These are phyloP conservation scores for Alviniconcha marisindica DNA, from an alignment of 1,140 invertebrate species.

Conservation along the genomic window DNA sequence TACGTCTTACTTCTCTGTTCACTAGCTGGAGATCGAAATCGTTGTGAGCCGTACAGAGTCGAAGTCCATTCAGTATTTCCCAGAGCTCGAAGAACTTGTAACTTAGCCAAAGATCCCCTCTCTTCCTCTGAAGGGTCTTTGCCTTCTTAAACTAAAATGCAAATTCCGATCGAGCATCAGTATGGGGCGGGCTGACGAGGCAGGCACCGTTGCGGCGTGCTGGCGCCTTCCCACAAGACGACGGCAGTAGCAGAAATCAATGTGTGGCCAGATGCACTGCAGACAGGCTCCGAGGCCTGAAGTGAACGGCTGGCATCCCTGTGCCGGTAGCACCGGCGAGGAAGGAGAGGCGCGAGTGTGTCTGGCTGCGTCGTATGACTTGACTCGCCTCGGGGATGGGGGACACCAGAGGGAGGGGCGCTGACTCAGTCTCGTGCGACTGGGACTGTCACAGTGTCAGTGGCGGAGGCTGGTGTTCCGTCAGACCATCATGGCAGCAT, in stretches of 20 bases:
- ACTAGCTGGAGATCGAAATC: too few species aligned
- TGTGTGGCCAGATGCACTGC: slow-evolving; percentile 3
- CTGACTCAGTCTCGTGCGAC: not conserved
- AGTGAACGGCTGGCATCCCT: not conserved
- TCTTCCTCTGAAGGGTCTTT: too few species aligned
- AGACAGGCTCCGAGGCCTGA: not conserved
- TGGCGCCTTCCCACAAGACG: not conserved
- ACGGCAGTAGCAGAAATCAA: slow-evolving; percentile 15
- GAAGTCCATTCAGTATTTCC: too few species aligned
- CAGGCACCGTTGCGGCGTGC: not conserved
- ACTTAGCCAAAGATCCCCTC: too few species aligned
- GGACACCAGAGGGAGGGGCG: not conserved
- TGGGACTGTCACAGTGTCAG: not conserved
- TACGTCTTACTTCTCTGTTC: too few species aligned
- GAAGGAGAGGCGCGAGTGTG: not conserved
- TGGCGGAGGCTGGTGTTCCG: not conserved
- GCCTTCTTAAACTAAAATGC: too few species aligned
- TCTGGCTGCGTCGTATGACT: not conserved
- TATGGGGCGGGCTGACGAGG: too few species aligned
- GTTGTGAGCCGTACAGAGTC: too few species aligned
- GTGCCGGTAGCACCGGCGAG: not conserved
- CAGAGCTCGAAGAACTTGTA: too few species aligned
- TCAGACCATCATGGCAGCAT: too few species aligned
- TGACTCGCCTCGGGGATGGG: not conserved
- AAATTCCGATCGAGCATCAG: too few species aligned